Evolutionary conservation across 2,113 vertebrate genomes (phyloP), one percentile per base, ranked within the genome.

Genomic region (Phalacrocorax aristotelis): DNA sequence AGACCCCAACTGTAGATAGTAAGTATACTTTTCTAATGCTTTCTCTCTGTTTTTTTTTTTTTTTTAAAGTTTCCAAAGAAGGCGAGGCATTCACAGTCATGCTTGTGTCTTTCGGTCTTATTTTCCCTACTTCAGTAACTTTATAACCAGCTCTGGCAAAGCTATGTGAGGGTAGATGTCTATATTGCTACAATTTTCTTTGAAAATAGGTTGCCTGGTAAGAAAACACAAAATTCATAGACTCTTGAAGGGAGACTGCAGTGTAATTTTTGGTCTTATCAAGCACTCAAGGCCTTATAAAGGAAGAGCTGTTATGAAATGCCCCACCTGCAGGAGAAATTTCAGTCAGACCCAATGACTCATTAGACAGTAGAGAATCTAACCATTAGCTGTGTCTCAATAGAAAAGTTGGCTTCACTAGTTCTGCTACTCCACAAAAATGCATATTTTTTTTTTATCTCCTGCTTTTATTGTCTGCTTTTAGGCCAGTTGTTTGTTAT

Each of bases 401-500:
- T 80, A 60, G 66, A 70, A 70, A 44, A 66, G 30, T 61, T 36
- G 74, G 15, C 60, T 81, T 89, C 15, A 12, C 36, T 89, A 58
- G 9, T 83, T 90, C 42, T 87, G 26, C 49, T 83, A 10, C 76
- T 81, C 29, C 26, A 55, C 32, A 62, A 34, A 81, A 87, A 30
- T 64, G 5, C 0, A 0, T 38, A 6, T 36, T 57, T 2, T 0
- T 2, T 46, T 89, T 64, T 90, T 29, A 20, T 54, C 14, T 58
- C 30, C 34, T 68, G 15, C 25, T 79, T 86, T 89, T 79, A 32
- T 40, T 66, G 26, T 34, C 61, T 86, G 36, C 15, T 83, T 84
- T 95, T 87, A 49, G 52, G 66, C 25, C 83, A 78, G 74, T 79
- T 76, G 34, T 60, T 96, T 79, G 55, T 42, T 46, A 40, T 29